These are phyloP conservation scores for Anarhynchus alexandrinus DNA, from an alignment of 2,113 vertebrate species.

Conservation along the genomic window DNA sequence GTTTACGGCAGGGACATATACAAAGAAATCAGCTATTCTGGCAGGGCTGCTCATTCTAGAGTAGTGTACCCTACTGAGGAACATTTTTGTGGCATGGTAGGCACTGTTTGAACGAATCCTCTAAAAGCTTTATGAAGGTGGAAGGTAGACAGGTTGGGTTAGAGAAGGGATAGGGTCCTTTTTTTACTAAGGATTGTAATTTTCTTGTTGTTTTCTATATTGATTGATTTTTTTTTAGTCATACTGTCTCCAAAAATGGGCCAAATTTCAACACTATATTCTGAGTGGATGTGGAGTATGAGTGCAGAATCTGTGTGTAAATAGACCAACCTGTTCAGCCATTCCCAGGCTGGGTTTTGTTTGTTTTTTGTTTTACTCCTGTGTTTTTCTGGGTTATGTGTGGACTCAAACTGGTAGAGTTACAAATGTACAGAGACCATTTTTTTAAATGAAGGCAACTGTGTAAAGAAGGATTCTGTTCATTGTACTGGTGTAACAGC, in stretches of 20 bases:
- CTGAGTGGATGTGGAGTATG: not conserved
- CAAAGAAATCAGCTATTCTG: not conserved
- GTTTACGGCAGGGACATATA: not conserved
- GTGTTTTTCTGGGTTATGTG: not conserved
- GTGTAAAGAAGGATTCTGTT: not conserved
- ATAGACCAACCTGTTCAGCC: not conserved
- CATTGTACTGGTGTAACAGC: not conserved
- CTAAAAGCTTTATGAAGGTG: not conserved
- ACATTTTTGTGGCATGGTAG: not conserved
- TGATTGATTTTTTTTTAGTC: not conserved
- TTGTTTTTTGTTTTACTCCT: not conserved
- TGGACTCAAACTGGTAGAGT: not conserved
- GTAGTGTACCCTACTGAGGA: not conserved
- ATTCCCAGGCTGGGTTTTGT: fast-evolving
- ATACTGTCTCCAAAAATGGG: not conserved
- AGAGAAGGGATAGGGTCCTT: not conserved
- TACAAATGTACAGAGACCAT: not conserved
- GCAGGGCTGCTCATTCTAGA: not conserved
- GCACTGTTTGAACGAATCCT: not conserved
- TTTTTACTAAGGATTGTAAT: not conserved
- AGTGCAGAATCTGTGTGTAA: not conserved
- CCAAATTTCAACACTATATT: not conserved
- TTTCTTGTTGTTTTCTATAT: not conserved
- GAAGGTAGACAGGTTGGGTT: not conserved
- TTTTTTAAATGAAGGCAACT: not conserved